These are phyloP conservation scores for Amphiura filiformis DNA, from an alignment of 35 echinoderm and acorn worm genomes.

Conservation along the genomic window DNA sequence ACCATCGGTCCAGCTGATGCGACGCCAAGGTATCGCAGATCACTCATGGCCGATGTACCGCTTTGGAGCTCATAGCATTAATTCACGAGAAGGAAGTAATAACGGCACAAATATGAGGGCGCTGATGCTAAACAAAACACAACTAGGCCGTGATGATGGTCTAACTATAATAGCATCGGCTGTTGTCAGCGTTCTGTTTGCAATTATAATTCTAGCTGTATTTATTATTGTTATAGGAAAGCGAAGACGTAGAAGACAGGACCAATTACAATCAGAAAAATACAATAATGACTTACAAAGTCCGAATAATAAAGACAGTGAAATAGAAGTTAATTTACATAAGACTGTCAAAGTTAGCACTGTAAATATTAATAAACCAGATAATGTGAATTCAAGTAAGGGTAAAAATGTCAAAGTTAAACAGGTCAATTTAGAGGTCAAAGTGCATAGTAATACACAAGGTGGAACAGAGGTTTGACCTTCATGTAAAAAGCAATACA, in stretches of 20 bases:
- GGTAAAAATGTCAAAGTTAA: conserved; percentile 72
- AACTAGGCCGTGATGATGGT: conserved; percentile 16
- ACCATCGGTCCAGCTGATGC: conserved; percentile 85
- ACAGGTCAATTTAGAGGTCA: conserved; percentile 91
- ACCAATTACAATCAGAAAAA: background rate
- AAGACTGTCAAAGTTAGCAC: conserved; percentile 85
- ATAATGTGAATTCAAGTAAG: conserved; percentile 71
- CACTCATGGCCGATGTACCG: conserved; percentile 61
- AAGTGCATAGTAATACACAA: conserved; percentile 39
- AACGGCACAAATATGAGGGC: conserved; percentile 91
- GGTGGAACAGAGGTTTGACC: conserved; percentile 92
- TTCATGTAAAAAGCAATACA: background rate
- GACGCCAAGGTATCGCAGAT: conserved; percentile 57
- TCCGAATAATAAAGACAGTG: conserved; percentile 14
- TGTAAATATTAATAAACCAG: conserved; percentile 76
- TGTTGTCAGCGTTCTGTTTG: conserved; percentile 30
- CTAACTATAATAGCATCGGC: conserved; percentile 40
- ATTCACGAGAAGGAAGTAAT: conserved; percentile 28
- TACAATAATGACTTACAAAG: conserved; percentile 14
- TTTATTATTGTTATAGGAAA: conserved; percentile 43
- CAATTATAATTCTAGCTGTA: conserved; percentile 43
- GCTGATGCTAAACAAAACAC: conserved; percentile 46
- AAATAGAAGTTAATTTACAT: conserved; percentile 83
- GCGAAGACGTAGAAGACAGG: conserved; percentile 6
- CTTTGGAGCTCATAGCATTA: conserved; percentile 33